These are phyloP conservation scores for Candoia aspera DNA, from an alignment of 2,113 vertebrate genomes.

Conservation along the genomic window DNA sequence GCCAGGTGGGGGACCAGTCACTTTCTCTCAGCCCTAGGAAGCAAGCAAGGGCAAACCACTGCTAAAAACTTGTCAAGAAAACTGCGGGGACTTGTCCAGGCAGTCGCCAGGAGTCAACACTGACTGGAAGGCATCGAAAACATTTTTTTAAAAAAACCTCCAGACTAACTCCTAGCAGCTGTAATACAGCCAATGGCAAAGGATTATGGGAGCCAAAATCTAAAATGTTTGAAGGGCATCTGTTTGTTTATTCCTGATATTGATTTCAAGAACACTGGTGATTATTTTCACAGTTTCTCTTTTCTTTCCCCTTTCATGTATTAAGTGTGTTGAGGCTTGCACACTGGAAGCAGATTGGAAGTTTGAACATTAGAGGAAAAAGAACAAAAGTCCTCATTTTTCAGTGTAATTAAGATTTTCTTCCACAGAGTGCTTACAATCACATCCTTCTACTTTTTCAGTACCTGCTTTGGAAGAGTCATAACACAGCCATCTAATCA, in stretches of 20 bases:
- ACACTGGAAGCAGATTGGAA: constrained; percentile 13
- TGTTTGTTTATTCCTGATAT: not conserved
- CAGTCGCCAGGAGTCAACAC: not conserved
- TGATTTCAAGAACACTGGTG: constrained; percentile 2
- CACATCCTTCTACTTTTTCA: constrained; percentile 7
- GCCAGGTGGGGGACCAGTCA: not conserved
- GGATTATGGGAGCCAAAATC: not conserved
- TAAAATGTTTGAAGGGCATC: not conserved
- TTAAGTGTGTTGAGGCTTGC: constrained; percentile 32
- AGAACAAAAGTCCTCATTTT: constrained; percentile 29
- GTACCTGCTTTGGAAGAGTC: constrained; percentile 44
- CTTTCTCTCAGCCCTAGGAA: not conserved
- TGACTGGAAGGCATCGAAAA: not conserved
- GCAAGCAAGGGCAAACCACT: not conserved
- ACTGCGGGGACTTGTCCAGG: not conserved
- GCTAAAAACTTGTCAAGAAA: not conserved
- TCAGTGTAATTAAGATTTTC: constrained; percentile 26
- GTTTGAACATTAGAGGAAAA: constrained; percentile 8
- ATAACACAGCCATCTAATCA: constrained; percentile 45
- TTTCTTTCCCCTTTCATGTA: constrained; percentile 24
- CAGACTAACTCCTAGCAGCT: not conserved
- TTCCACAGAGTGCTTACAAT: not conserved
- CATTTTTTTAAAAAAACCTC: no score
- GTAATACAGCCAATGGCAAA: not conserved
- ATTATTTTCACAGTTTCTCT: constrained; percentile 40